Percentiles rank a stretch among this genome's conserved stretches.
These are phyloP conservation scores for Mystacornis crossleyi DNA, from an alignment of 2,113 vertebrate species.

Conservation along the genomic window DNA sequence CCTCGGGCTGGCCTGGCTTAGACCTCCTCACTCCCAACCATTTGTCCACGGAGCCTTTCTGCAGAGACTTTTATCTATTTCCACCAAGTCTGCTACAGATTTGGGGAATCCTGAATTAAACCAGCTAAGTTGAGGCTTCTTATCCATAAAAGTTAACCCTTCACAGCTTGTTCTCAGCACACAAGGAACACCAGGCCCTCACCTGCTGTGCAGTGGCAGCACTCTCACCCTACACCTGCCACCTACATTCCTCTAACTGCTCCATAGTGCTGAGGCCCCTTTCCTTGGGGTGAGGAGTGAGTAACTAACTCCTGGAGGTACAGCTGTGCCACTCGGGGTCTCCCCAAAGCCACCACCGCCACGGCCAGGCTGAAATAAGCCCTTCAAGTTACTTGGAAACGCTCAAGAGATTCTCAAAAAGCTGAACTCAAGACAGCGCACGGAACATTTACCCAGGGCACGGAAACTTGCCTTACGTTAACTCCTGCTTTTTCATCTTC, in stretches of 20 bases:
- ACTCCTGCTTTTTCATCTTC: background rate
- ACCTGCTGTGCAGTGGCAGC: background rate
- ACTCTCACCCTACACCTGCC: background rate
- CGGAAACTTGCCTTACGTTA: background rate
- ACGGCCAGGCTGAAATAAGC: background rate
- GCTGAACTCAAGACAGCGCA: background rate
- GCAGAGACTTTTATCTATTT: background rate
- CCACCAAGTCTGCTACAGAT: too few relatives aligned
- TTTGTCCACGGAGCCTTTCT: background rate
- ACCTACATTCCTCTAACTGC: background rate
- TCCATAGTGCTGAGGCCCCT: background rate
- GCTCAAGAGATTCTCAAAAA: background rate
- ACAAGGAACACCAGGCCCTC: background rate
- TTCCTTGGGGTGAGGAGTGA: accelerated
- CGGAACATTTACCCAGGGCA: background rate
- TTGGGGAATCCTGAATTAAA: background rate
- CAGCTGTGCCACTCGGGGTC: accelerated
- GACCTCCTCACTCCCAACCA: background rate
- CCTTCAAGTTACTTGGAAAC: background rate
- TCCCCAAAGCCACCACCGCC: background rate
- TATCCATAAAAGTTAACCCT: background rate
- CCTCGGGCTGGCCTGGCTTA: background rate
- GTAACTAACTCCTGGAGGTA: too few relatives aligned
- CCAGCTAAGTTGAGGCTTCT: background rate
- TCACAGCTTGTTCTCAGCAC: background rate